phyloP scores from a whole-genome alignment of 2,113 vertebrate genomes.

The Sardina pilchardus region DNA sequence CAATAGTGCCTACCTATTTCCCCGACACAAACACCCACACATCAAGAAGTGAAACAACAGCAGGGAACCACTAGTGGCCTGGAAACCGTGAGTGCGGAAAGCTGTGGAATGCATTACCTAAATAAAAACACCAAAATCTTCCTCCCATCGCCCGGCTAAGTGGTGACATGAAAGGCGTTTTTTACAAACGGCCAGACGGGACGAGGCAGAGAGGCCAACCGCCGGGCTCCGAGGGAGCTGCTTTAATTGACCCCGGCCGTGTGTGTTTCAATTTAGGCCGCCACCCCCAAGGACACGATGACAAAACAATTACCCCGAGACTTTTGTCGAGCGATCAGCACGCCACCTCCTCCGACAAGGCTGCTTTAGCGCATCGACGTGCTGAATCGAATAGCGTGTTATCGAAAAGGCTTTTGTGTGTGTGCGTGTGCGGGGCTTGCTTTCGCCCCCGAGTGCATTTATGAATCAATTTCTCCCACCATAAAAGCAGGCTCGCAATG shows the following conservation, averaged over 20 bases:
- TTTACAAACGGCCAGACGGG: constrained; percentile 45
- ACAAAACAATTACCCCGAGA: constrained; percentile 71
- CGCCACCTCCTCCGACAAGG: constrained; percentile 68
- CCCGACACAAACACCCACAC: background rate
- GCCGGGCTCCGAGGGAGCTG: constrained; percentile 53
- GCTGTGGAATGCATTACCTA: constrained; percentile 47
- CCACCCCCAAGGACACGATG: constrained; percentile 60
- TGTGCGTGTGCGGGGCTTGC: constrained; percentile 65
- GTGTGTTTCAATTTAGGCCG: constrained; percentile 61
- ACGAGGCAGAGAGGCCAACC: constrained; percentile 37
- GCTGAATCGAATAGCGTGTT: constrained; percentile 71
- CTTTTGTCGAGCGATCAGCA: constrained; percentile 72
- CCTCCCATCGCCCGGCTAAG: constrained; percentile 70
- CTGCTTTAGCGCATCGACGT: constrained; percentile 65
- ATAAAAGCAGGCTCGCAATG: constrained; percentile 71
- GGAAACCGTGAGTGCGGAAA: background rate
- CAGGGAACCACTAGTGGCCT: background rate
- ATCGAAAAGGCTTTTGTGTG: constrained; percentile 70
- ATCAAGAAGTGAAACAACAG: background rate
- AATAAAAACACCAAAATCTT: constrained; percentile 45
- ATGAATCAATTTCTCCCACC: constrained; percentile 74
- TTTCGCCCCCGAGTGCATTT: constrained; percentile 71
- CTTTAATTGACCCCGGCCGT: constrained; percentile 69
- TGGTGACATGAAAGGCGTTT: constrained; percentile 65
- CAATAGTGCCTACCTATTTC: background rate